Evolutionary conservation across 2,888 invertebrate species (phyloP), one percentile per base, ranked within the genome.

Genomic region (Leucophora obtusa): DNA sequence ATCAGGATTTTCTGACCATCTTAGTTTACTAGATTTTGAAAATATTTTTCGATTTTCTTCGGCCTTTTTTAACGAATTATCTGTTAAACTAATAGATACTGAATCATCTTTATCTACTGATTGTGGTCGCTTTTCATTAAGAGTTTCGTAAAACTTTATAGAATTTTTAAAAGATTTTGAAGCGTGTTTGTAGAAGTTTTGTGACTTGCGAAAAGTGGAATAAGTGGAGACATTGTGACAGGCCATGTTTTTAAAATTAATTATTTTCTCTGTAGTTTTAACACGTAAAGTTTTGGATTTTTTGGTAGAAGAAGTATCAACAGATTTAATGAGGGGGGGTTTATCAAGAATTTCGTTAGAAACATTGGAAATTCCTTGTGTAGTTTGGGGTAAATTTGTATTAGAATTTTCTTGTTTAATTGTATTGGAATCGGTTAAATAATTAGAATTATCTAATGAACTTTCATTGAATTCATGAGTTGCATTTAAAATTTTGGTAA

Each of bases 101-200:
- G 0, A 8, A 2, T 17, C 38, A 14, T 15, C n/a, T 11, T 21
- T 53, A 47, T n/a, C 15, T 3, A 10, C 4, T 10, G 38, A n/a
- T 15, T 35, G 9, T 10, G 24, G 0, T 17, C 43, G 0, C 7
- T 70, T 74, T 18, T 70, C 81, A 58, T n/a, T 77, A 35, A 77
- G 77, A 10, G 70, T 81, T 62, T 81, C 81, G 35, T 81, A 81
- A 56, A 81, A 73, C 28, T 50, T 77, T 18, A 81, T 51, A 6
- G 81, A 77, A 10, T 77, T 77, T 53, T 54, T 77, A 70, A 81
- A 81, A 1, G 81, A 74, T 70, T 77, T 69, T 9, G 81, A 81
- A 11, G 73, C 73, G 58, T 77, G 73, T 56, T 73, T 77, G 43
- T 62, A 77, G 10, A 70, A 81, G 51, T 68, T 77, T 65, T 70